Percentiles rank a stretch among this genome's conserved stretches.
phyloP scores from a whole-genome alignment of 2,113 vertebrate genomes.

The Egretta garzetta region DNA sequence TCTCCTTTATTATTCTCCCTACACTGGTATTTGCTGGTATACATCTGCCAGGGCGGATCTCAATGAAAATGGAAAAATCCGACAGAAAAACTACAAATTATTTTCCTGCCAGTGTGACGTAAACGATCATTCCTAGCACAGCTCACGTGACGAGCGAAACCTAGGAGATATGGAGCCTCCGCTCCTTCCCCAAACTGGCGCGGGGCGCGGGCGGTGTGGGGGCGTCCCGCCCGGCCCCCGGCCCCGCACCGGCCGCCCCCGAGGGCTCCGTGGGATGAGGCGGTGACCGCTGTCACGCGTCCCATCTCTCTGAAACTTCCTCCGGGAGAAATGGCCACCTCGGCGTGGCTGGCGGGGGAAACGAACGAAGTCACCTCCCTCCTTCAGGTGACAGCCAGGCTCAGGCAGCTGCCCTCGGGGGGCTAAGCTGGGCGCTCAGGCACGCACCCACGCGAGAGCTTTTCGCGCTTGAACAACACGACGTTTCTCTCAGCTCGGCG shows the following conservation, averaged over 20 bases:
- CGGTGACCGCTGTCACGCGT: too few relatives aligned
- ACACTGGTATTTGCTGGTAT: neutral
- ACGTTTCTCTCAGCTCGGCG: neutral
- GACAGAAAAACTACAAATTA: conserved; percentile 30
- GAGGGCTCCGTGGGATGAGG: neutral
- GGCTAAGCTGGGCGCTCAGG: neutral
- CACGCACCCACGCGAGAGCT: neutral
- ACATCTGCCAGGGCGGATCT: neutral
- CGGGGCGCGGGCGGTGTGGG: neutral
- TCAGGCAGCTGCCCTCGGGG: neutral
- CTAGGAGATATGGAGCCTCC: neutral
- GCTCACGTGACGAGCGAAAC: neutral
- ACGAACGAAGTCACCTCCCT: neutral
- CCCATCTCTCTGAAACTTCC: neutral
- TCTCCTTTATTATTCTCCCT: neutral
- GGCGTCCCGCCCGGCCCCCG: neutral
- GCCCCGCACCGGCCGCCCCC: neutral
- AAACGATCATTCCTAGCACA: neutral
- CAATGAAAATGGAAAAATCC: conserved; percentile 26
- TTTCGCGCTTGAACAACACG: neutral
- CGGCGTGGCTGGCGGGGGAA: neutral
- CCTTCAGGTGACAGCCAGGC: neutral
- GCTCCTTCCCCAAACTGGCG: neutral
- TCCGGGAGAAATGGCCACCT: neutral
- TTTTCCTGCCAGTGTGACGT: conserved; percentile 35